A percentile compares a stretch with the other conserved stretches of the same genome.
Conservation (phyloP, 2,797 vertebrate species). For the Oryzias sinensis region DNA sequence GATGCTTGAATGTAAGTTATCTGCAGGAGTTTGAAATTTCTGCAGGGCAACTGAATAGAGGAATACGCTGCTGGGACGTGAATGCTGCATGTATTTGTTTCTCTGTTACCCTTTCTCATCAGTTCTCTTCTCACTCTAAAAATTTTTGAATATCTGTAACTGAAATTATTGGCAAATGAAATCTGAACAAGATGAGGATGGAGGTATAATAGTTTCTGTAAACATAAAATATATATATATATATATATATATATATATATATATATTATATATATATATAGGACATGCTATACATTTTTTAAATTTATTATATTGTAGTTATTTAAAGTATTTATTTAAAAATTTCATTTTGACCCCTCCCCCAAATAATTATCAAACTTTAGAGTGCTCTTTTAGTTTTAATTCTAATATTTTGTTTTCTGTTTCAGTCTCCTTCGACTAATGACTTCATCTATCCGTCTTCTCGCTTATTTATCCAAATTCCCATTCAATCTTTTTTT, state of each 20-base stretch:
- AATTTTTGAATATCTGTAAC: no score
- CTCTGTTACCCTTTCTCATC: conserved; percentile 14
- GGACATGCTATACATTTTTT: no score
- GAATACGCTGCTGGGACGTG: conserved; percentile 29
- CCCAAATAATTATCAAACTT: no score
- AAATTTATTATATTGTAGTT: no score
- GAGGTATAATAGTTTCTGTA: no score
- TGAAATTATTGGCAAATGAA: no score
- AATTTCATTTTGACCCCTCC: no score
- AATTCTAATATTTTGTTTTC: neutral
- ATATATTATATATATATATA: no score
- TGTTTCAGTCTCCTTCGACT: conserved; percentile 11
- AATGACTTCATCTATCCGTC: conserved; percentile 39
- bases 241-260: no score
- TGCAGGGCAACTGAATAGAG: conserved; percentile 54
- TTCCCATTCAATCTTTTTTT: conserved; percentile 34
- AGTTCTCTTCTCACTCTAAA: conserved; percentile 9
- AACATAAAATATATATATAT: no score
- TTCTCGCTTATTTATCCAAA: conserved; percentile 33
- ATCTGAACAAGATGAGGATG: no score
- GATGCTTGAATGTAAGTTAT: conserved; percentile 76
- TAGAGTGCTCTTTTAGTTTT: conserved; percentile 5
- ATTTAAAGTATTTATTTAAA: no score
- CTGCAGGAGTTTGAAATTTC: conserved; percentile 67
- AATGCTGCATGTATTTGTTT: conserved; percentile 39